phyloP scores from a whole-genome alignment of 2,113 vertebrate genomes.

The Microtus montanus region DNA sequence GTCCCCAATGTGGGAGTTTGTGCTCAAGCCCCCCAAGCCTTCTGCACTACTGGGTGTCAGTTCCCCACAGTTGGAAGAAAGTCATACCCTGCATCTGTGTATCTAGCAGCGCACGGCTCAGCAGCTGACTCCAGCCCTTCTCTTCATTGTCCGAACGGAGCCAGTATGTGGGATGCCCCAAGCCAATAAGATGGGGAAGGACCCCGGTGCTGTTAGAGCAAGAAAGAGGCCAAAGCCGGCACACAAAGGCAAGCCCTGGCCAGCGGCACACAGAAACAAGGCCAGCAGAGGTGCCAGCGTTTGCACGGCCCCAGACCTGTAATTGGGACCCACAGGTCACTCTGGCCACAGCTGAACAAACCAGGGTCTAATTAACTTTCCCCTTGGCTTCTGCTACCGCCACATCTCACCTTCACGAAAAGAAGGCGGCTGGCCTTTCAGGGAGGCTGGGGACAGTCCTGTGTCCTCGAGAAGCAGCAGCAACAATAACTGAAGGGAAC shows the following conservation, averaged over 20 bases:
- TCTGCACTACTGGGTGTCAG: accelerated
- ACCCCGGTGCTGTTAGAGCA: background rate
- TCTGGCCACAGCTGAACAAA: conserved; percentile 85
- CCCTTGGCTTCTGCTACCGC: conserved; percentile 80
- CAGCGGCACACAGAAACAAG: background rate
- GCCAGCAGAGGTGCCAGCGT: conserved; percentile 75
- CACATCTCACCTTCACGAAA: conserved; percentile 78
- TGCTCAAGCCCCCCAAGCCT: background rate
- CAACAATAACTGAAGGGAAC: background rate
- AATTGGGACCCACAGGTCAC: conserved; percentile 85
- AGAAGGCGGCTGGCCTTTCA: conserved; percentile 69
- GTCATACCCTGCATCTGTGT: background rate
- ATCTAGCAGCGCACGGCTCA: background rate
- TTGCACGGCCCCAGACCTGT: conserved; percentile 80
- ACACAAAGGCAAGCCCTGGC: conserved; percentile 76
- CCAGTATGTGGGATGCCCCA: background rate
- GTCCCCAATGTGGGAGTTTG: background rate
- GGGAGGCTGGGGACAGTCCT: conserved; percentile 34
- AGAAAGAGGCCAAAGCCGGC: background rate
- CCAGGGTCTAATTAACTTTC: conserved; percentile 86
- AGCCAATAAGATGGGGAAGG: background rate
- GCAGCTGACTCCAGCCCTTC: background rate
- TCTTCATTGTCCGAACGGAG: background rate
- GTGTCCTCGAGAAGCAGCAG: background rate
- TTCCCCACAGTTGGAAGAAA: background rate